phyloP scores from a whole-genome alignment of 2,797 vertebrate genomes.

The Gobio occitaniae region DNA sequence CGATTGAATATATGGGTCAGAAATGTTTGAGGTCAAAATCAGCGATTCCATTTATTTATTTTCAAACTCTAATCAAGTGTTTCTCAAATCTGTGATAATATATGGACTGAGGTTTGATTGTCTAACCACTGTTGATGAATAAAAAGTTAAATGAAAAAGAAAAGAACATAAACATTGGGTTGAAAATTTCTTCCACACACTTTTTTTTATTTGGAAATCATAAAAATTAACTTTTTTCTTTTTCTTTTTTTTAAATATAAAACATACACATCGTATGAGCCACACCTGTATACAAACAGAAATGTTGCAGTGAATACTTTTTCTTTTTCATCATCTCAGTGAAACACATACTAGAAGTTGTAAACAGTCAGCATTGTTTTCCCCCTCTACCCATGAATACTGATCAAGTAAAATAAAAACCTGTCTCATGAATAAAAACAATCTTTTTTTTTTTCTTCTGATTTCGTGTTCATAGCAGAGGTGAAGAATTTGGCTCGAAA shows the following conservation, averaged over 20 bases:
- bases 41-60: not conserved
- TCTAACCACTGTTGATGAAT: too few relatives aligned
- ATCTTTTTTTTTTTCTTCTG: not conserved
- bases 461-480: slow-evolving; percentile 78
- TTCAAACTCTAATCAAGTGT: not conserved
- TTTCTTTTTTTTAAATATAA: slow-evolving; percentile 78
- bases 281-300: slow-evolving; percentile 87
- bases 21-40: not conserved
- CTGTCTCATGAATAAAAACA: slow-evolving; percentile 76
- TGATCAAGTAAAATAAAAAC: slow-evolving; percentile 72
- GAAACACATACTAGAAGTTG: slow-evolving; percentile 79
- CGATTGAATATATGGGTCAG: not conserved
- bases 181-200: slow-evolving; percentile 78
- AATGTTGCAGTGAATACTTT: slow-evolving; percentile 80
- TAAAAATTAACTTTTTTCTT: slow-evolving; percentile 87
- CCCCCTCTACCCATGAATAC: slow-evolving; percentile 75
- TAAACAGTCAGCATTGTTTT: slow-evolving; percentile 81
- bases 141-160: slow-evolving; percentile 19
- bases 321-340: slow-evolving; percentile 74
- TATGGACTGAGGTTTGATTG: not conserved
- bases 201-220: slow-evolving; percentile 86
- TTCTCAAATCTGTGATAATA: not conserved
- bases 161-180: slow-evolving; percentile 47
- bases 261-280: slow-evolving; percentile 87
- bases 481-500: slow-evolving; percentile 49